Percentiles rank a stretch among this genome's conserved stretches.
Conservation (phyloP, 2,797 vertebrate species). For the Harpagifer antarcticus region DNA sequence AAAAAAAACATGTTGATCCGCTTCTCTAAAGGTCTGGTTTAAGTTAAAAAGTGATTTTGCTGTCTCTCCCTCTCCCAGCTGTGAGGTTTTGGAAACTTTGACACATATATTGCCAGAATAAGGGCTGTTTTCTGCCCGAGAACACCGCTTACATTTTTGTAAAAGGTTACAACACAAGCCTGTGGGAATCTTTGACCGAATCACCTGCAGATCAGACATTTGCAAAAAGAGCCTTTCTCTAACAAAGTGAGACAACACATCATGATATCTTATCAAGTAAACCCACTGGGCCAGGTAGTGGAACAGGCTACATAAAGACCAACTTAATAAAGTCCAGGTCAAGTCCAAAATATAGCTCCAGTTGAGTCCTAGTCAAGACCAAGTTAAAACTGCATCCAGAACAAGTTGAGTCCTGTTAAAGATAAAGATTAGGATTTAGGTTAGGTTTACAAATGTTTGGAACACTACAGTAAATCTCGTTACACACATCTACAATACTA, state of each 20-base stretch:
- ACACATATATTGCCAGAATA: constrained; percentile 19
- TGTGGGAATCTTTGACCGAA: constrained; percentile 1
- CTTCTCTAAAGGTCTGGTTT: constrained; percentile 50
- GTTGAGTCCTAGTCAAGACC: no score
- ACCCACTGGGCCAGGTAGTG: no score
- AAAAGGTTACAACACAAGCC: not conserved
- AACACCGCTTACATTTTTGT: constrained; percentile 8
- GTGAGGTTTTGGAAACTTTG: constrained; percentile 37
- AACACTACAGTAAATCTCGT: not conserved
- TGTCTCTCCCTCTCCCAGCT: constrained; percentile 11
- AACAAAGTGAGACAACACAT: no score
- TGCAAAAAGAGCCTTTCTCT: no score
- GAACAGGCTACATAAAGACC: no score
- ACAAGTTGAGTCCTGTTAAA: no score
- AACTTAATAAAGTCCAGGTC: no score
- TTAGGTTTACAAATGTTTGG: not conserved
- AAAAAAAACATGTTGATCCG: constrained; percentile 2
- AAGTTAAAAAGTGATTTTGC: constrained; percentile 50
- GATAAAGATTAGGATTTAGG: no score
- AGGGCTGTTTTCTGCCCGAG: not conserved
- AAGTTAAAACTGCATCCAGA: not conserved
- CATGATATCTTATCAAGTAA: no score
- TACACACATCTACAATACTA: not conserved
- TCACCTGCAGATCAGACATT: constrained; percentile 1
- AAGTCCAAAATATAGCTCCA: no score